Percentiles rank a stretch among this genome's conserved stretches.
Conservation (phyloP, 2,797 vertebrate genomes). For the Triplophysa bombifrons region DNA sequence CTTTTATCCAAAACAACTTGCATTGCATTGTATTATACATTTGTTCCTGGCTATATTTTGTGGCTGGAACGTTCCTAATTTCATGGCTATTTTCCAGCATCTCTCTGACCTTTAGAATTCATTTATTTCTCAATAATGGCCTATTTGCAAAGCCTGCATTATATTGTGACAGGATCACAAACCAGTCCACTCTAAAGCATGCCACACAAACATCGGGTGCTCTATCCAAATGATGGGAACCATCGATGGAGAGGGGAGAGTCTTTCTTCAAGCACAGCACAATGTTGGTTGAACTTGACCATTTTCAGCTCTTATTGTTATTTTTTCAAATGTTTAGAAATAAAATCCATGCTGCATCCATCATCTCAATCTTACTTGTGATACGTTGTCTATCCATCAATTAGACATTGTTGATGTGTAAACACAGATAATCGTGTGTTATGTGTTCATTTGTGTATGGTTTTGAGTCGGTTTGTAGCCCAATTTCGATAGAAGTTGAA, state of each 20-base stretch:
- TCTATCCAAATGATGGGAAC: not conserved
- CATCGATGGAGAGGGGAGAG: not conserved
- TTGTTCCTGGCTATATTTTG: not conserved
- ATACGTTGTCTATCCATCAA: not conserved
- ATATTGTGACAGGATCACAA: not conserved
- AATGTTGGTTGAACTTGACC: not conserved
- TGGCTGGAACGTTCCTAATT: not conserved
- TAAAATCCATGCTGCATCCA: not conserved
- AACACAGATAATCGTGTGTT: not conserved
- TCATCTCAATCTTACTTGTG: not conserved
- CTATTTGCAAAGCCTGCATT: not conserved
- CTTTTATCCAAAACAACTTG: no score
- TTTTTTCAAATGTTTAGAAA: not conserved
- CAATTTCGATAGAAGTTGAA: no score
- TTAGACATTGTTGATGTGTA: no score
- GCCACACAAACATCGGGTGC: not conserved
- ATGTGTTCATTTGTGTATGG: conserved; percentile 17
- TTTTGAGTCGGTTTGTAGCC: no score
- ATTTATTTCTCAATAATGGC: not conserved
- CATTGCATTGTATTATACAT: no score
- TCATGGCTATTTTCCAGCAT: not conserved
- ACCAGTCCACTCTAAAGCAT: not conserved
- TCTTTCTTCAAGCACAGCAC: not conserved
- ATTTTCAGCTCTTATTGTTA: not conserved
- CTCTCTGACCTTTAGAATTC: not conserved